phyloP scores from a whole-genome alignment of 2,113 vertebrate species.

The Chunga burmeisteri region DNA sequence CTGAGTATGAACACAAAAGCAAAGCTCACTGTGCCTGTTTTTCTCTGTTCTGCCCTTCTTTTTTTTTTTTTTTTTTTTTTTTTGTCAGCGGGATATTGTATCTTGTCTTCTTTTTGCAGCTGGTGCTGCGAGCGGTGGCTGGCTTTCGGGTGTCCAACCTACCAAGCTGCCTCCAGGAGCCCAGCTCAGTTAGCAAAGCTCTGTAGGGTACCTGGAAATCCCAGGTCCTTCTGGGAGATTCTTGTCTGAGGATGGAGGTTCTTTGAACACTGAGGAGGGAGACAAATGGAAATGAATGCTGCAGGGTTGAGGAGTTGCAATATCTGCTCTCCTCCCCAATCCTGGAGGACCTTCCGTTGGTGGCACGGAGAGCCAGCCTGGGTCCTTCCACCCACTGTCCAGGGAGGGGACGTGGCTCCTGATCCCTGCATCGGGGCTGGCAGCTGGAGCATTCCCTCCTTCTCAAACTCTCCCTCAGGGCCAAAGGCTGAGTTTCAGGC shows the following conservation, averaged over 20 bases:
- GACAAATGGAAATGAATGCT: background rate
- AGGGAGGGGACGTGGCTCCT: background rate
- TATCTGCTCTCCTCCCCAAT: background rate
- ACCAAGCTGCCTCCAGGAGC: background rate
- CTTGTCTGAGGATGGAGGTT: too few species aligned
- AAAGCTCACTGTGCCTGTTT: background rate
- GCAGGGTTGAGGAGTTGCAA: background rate
- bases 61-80: background rate
- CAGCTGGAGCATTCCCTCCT: background rate
- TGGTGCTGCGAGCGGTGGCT: background rate
- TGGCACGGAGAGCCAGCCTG: background rate
- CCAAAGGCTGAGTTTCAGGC: background rate
- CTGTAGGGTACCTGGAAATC: background rate
- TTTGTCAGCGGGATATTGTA: background rate
- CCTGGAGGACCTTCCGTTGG: rapidly evolving
- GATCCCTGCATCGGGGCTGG: background rate
- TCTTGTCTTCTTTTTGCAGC: background rate
- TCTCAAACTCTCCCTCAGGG: background rate
- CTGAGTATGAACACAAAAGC: background rate
- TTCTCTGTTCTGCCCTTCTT: background rate
- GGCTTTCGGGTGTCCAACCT: background rate
- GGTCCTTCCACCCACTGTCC: background rate
- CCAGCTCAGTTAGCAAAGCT: background rate
- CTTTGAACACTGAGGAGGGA: background rate
- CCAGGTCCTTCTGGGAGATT: background rate